Evolutionary conservation across 1,140 invertebrate species (phyloP).

Genomic region (Lycorma delicatula): DNA sequence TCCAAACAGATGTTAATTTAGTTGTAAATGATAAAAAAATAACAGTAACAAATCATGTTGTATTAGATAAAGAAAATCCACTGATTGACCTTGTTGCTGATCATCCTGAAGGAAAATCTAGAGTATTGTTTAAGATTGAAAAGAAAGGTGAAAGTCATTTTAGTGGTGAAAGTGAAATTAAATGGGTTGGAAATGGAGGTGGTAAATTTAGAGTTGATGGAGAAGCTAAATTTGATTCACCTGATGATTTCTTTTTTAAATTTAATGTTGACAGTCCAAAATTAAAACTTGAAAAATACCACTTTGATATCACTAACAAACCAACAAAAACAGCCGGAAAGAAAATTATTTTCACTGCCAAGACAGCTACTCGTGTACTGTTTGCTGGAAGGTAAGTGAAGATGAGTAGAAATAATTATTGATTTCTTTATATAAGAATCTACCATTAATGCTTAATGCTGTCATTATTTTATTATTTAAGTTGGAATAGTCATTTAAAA

Average conservation of each 20-base stretch:
- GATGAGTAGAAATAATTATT: conserved; percentile 53
- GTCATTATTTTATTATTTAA: no score
- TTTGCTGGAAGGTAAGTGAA: conserved; percentile 51
- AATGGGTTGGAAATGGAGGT: conserved; percentile 25
- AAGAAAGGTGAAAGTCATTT: conserved; percentile 18
- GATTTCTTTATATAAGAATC: no score
- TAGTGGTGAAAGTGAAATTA: conserved; percentile 10
- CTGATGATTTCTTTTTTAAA: conserved; percentile 57
- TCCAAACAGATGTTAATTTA: conserved; percentile 41
- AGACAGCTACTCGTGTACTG: conserved; percentile 52
- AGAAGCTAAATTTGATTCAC: conserved; percentile 46
- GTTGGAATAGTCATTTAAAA: no score
- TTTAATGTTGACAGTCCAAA: conserved; percentile 53
- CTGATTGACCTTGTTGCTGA: conserved; percentile 21
- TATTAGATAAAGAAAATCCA: conserved; percentile 38
- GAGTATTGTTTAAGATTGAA: conserved; percentile 19
- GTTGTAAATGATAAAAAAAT: conserved; percentile 37
- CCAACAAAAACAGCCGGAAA: conserved; percentile 44
- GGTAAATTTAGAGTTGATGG: conserved; percentile 34
- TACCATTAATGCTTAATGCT: no score
- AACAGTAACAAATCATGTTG: conserved; percentile 37
- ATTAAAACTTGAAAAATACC: conserved; percentile 54
- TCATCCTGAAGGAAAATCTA: conserved; percentile 24
- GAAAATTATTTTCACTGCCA: conserved; percentile 49
- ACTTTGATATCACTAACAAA: conserved; percentile 52